Percentiles rank a stretch among this genome's conserved stretches.
These are phyloP conservation scores for Zaprionus inermis DNA, from an alignment of 1,140 invertebrate species.

Conservation along the genomic window DNA sequence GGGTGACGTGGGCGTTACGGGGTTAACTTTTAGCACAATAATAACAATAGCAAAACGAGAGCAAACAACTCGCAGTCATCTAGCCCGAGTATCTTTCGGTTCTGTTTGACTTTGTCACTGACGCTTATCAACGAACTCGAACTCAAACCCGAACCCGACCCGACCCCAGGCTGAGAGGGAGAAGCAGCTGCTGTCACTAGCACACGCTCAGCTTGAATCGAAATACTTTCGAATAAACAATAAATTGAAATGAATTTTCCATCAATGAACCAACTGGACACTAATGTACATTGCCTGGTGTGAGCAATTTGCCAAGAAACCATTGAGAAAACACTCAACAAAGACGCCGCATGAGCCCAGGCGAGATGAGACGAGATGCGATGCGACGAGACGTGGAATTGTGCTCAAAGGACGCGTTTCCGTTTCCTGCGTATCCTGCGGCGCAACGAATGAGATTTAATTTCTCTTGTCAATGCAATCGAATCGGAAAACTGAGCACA, in stretches of 20 bases:
- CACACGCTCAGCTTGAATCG: constrained; percentile 57
- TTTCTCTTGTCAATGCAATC: constrained; percentile 63
- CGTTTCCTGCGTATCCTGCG: constrained; percentile 71
- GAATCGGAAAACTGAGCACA: constrained; percentile 66
- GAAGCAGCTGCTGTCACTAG: constrained; percentile 44
- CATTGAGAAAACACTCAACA: constrained; percentile 65
- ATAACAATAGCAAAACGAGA: constrained; percentile 30
- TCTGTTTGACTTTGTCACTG: constrained; percentile 37
- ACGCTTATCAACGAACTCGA: constrained; percentile 8
- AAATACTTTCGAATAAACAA: constrained; percentile 53
- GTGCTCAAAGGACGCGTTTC: constrained; percentile 48
- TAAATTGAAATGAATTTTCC: constrained; percentile 53
- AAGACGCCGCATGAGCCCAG: constrained; percentile 60
- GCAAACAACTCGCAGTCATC: constrained; percentile 25
- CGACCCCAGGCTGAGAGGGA: not conserved
- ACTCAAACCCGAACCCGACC: not conserved
- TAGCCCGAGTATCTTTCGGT: constrained; percentile 16
- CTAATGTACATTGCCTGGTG: not conserved
- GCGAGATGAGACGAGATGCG: constrained; percentile 14
- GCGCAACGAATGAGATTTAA: constrained; percentile 70
- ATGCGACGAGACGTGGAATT: not conserved
- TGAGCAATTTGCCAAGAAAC: constrained; percentile 42
- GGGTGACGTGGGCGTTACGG: not conserved
- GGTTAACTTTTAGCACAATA: constrained; percentile 10
- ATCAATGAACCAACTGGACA: constrained; percentile 41